Evolutionary conservation across 2,797 vertebrate species (phyloP), one percentile per base, ranked within the genome.

Genomic region (Pempheris klunzingeri): DNA sequence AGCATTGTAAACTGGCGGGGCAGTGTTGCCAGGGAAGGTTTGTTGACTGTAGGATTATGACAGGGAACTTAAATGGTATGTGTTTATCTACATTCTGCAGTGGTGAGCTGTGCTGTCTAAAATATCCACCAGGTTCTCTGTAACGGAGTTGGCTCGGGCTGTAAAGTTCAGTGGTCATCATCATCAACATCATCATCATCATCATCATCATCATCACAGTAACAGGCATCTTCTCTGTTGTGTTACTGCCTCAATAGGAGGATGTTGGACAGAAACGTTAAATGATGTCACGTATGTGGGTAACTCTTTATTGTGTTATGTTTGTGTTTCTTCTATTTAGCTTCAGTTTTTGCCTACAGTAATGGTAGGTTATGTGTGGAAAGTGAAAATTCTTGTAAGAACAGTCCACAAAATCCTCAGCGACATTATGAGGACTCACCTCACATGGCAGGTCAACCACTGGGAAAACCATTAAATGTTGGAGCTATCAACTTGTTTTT

Each of bases 41-140:
- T 90, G 90, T 92, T 90, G 88, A 93, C 90, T 83, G 75, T 78
- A 67, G 74, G 74, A 84, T 90, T 90, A 90, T 92, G 80, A 90
- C 83, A 82, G 87, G 76, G 84, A 90, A 83, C 76, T 60, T 89
- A 90, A 90, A 92, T 84, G 88, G 78, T 71, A 89, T 91, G 91
- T 93, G 90, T 92, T 93, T 93, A 88, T 88, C 87, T 88, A 86
- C 88, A 89, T 93, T 92, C 89, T 92, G 72, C 90, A 88, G 86
- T 15, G 81, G 71, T 90, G 85, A 91, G 89, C 72, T 80, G 67
- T 61, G 55, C 76, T 5, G 63, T 91, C 86, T 39, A 78, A 91
- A 91, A 91, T 90, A 90, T 74, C 78, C 79, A 70, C 64, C 77
- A 87, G 82, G 78, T 86, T 86, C 76, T 72, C 3, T 1, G 80